Conservation (phyloP, 1,140 invertebrate genomes). For the Nymphalis io region DNA sequence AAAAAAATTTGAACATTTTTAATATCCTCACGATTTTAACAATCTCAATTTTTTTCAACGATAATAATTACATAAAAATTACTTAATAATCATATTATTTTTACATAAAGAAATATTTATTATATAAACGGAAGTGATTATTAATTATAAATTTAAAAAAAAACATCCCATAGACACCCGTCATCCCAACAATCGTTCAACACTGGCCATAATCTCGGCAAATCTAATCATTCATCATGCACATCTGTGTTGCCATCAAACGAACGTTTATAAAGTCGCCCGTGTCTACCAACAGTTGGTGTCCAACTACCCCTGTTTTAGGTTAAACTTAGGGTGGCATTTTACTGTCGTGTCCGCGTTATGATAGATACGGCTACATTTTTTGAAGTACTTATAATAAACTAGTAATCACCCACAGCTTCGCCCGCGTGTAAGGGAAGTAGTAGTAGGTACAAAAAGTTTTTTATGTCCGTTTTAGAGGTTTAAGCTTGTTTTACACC, state of each 20-base stretch:
- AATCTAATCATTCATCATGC: conserved; percentile 72
- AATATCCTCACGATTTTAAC: too few relatives aligned
- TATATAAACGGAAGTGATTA: background rate
- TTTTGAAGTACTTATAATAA: background rate
- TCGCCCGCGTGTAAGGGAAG: too few relatives aligned
- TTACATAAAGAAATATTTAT: too few relatives aligned
- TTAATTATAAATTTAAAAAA: conserved; percentile 11
- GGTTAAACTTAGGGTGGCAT: conserved; percentile 1
- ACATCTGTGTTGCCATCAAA: conserved; percentile 61
- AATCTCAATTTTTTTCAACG: too few relatives aligned
- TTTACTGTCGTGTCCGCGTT: background rate
- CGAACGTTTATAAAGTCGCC: conserved; percentile 65
- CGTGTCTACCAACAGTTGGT: conserved; percentile 63
- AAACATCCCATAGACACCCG: conserved; percentile 13
- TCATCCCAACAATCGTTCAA: conserved; percentile 33
- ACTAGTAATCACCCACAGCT: too few relatives aligned
- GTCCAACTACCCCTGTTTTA: conserved; percentile 32
- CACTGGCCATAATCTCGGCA: conserved; percentile 59
- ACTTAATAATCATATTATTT: too few relatives aligned
- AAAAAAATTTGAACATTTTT: too few relatives aligned
- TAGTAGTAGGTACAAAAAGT: too few relatives aligned
- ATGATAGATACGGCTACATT: background rate
- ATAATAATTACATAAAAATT: too few relatives aligned
- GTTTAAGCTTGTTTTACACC: too few relatives aligned
- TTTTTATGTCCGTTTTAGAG: too few relatives aligned